phyloP scores from a whole-genome alignment of 2,113 vertebrate genomes.

The Gorsachius goisagi region DNA sequence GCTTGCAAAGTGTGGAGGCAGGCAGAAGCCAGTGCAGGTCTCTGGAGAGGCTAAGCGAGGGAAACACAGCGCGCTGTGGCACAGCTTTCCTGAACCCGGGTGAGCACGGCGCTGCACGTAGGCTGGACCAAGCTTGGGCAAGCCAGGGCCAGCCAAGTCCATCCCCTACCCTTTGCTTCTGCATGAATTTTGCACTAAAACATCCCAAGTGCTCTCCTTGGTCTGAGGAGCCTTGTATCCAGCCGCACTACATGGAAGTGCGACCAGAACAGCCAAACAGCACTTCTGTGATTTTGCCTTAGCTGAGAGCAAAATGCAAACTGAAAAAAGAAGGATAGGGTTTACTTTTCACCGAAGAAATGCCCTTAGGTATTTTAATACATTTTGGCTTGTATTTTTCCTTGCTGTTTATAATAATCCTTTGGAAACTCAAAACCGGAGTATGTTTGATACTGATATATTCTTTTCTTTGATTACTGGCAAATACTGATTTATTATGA shows the following conservation, averaged over 20 bases:
- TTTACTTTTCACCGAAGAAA: neutral
- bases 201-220: neutral
- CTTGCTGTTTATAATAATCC: neutral
- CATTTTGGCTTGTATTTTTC: neutral
- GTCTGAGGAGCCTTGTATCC: neutral
- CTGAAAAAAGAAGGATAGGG: neutral
- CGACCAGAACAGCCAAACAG: neutral
- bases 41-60: rapidly evolving
- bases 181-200: neutral
- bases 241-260: rapidly evolving
- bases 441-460: neutral
- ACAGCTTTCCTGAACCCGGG: rapidly evolving
- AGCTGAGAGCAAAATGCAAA: neutral
- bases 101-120: rapidly evolving
- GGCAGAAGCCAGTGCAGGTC: neutral
- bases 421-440: neutral
- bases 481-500: neutral
- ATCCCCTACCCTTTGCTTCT: neutral
- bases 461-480: neutral
- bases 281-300: neutral
- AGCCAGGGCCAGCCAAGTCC: neutral
- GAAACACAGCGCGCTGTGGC: rapidly evolving
- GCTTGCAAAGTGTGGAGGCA: neutral
- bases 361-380: neutral
- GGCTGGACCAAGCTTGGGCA: neutral